These are phyloP conservation scores for Physocephala rufipes DNA, from an alignment of 2,888 invertebrate genomes.

Conservation along the genomic window DNA sequence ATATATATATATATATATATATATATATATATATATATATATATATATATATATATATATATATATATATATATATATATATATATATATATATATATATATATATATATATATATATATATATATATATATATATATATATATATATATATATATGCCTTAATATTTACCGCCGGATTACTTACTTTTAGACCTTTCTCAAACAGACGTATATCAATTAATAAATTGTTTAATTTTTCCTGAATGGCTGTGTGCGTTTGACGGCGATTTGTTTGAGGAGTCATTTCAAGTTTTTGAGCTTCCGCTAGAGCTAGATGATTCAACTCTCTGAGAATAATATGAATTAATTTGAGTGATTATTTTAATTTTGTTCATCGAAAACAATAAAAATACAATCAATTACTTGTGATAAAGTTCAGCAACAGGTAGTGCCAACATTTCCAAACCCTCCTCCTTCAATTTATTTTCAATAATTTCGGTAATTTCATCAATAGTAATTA, in stretches of 20 bases:
- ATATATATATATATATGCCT: no score
- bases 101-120: no score
- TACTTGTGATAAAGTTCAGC: slow-evolving; percentile 76
- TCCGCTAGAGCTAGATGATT: slow-evolving; percentile 74
- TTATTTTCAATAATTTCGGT: slow-evolving; percentile 70
- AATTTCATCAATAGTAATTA: slow-evolving; percentile 76
- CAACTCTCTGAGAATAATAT: slow-evolving; percentile 67
- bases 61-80: no score
- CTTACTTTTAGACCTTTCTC: slow-evolving; percentile 77
- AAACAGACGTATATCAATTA: slow-evolving; percentile 80
- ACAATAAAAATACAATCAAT: slow-evolving; percentile 18
- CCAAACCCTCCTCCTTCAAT: slow-evolving; percentile 78
- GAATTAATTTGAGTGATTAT: neutral
- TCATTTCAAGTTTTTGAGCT: slow-evolving; percentile 79
- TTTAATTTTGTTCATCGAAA: neutral
- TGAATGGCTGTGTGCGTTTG: slow-evolving; percentile 84
- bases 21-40: no score
- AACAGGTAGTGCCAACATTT: slow-evolving; percentile 76
- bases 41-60: no score
- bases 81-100: no score
- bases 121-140: no score
- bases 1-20: no score
- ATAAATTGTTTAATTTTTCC: slow-evolving; percentile 81
- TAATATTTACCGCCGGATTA: neutral
- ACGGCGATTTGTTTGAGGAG: slow-evolving; percentile 77